Evolutionary conservation across 2,113 vertebrate species (phyloP), one percentile per base, ranked within the genome.

Genomic region (Percina caprodes): DNA sequence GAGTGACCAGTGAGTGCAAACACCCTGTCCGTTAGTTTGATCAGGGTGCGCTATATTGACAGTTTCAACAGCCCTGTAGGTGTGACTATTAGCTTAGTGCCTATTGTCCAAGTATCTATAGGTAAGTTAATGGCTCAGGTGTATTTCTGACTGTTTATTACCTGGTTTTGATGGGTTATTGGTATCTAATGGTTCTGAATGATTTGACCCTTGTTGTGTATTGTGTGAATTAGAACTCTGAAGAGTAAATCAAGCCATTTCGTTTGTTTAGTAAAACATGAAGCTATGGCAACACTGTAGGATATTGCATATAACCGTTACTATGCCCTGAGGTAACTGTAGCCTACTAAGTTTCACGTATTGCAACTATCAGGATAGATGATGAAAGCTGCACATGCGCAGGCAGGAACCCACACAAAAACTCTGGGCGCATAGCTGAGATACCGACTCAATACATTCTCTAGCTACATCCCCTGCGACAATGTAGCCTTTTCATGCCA

Each of bases 371-470:
- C 0, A 15, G 33, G n/a, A 35, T 35, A 9, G 24, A 19, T 6
- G 49, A 63, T 23, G 51, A 39, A 23, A 54, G 69, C 42, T 85
- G 86, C 79, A 61, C 87, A 89, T 87, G 86, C 88, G 82, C 80
- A 79, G 33, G 7, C 1, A 39, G 46, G 16, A 59, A 2, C 33
- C 30, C 54, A 5, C 26, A 56, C 54, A 35, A 48, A 74, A 79
- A 55, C 45, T 65, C 7, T 4, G 13, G 4, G 48, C 61, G 21
- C 39, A 63, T 39, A 73, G 61, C 58, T 74, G 74, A 86, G 66
- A 74, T 33, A 8, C 30, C 39, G 12, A 33, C 21, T 15, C 15
- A 10, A 21, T 14, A 35, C 13, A 42, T 6, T 16, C 35, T 51
- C 26, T 4, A 30, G 30, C 30, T 26, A 1, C 48, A 1, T 11